These are phyloP conservation scores for Amblyjoppa fuscipennis DNA, from an alignment of 2,888 invertebrate species.

Conservation along the genomic window DNA sequence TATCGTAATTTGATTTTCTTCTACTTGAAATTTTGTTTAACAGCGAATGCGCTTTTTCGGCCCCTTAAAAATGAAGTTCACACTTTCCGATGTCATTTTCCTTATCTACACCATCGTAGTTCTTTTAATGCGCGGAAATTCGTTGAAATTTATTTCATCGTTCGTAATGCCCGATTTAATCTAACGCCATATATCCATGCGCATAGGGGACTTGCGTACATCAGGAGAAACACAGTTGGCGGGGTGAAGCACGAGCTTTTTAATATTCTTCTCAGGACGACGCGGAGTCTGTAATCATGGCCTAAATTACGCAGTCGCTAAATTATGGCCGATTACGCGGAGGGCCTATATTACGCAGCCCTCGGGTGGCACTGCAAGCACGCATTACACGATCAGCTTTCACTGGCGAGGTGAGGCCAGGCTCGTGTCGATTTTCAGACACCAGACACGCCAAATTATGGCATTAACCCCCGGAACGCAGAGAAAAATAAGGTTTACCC, in stretches of 20 bases:
- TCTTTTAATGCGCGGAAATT: not conserved
- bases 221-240: slow-evolving; percentile 12
- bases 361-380: slow-evolving; percentile 42
- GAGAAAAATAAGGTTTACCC: slow-evolving; percentile 41
- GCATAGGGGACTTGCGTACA: slow-evolving; percentile 9
- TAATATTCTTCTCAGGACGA: slow-evolving; percentile 49
- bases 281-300: slow-evolving; percentile 59
- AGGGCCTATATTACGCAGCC: slow-evolving; percentile 59
- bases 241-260: slow-evolving; percentile 48
- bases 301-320: slow-evolving; percentile 61
- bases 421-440: slow-evolving; percentile 59
- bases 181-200: not conserved
- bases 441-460: slow-evolving; percentile 57
- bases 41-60: not conserved
- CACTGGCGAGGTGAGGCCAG: slow-evolving; percentile 24
- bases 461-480: slow-evolving; percentile 38
- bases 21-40: too few species aligned
- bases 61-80: not conserved
- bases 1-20: too few species aligned
- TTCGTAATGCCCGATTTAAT: not conserved
- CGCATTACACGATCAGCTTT: slow-evolving; percentile 63
- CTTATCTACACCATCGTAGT: not conserved
- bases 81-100: not conserved
- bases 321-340: slow-evolving; percentile 62
- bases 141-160: not conserved